Evolutionary conservation across 2,113 vertebrate genomes (phyloP).

Genomic region (Eleginops maclovinus): DNA sequence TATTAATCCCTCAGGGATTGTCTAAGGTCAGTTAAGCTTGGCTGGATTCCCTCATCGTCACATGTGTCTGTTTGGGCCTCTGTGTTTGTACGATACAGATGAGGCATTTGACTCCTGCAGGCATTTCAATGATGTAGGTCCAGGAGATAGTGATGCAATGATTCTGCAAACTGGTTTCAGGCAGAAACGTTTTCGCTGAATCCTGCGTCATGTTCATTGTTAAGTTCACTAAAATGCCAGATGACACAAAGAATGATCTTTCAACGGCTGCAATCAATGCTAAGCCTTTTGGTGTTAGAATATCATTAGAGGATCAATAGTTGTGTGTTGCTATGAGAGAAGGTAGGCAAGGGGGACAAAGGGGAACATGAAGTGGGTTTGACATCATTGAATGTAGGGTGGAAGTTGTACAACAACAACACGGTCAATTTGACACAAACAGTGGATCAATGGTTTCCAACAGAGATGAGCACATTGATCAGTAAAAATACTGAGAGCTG

Average conservation of each 20-base stretch:
- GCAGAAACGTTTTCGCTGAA: conserved; percentile 6
- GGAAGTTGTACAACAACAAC: conserved; percentile 57
- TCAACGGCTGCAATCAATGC: conserved; percentile 35
- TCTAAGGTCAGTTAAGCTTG: conserved; percentile 68
- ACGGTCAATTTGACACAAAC: conserved; percentile 65
- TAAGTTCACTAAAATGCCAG: conserved; percentile 32
- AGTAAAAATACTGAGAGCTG: conserved; percentile 69
- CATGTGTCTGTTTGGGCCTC: conserved; percentile 58
- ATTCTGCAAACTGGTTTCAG: conserved; percentile 37
- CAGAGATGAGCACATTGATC: conserved; percentile 78
- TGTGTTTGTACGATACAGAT: conserved; percentile 59
- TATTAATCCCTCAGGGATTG: conserved; percentile 71
- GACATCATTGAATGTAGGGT: conserved; percentile 49
- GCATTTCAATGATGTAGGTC: conserved; percentile 49
- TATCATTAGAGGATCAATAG: conserved; percentile 28
- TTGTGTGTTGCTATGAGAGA: conserved; percentile 33
- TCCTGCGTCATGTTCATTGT: conserved; percentile 20
- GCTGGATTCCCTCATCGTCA: conserved; percentile 64
- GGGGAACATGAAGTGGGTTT: conserved; percentile 34
- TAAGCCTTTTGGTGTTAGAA: conserved; percentile 28
- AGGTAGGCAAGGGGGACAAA: conserved; percentile 19
- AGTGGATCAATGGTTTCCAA: conserved; percentile 79
- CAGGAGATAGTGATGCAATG: conserved; percentile 48
- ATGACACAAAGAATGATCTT: conserved; percentile 37
- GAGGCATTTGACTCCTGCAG: conserved; percentile 51